Evolutionary conservation across 2,113 vertebrate species (phyloP).

Genomic region (Anas platyrhynchos): DNA sequence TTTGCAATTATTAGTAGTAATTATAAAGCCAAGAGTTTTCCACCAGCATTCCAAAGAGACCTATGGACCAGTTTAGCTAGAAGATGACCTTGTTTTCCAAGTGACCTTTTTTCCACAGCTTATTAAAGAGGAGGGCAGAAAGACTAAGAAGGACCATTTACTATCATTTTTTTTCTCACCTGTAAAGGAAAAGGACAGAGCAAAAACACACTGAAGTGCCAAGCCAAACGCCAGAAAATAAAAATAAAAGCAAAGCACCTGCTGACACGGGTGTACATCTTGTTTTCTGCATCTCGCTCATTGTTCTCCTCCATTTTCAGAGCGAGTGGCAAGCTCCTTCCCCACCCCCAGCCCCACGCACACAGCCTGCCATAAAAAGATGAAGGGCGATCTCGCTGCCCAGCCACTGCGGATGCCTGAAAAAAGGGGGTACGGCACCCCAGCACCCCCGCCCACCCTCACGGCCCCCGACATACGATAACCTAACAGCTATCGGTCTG

Average conservation of each 20-base stretch:
- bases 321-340: not conserved
- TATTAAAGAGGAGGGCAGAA: not conserved
- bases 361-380: not conserved
- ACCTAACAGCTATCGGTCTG: not conserved
- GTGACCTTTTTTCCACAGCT: not conserved
- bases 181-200: not conserved
- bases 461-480: not conserved
- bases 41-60: not conserved
- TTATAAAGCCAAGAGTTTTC: not conserved
- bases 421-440: not conserved
- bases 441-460: not conserved
- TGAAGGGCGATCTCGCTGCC: accelerated
- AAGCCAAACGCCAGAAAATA: not conserved
- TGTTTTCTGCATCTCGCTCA: not conserved
- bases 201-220: not conserved
- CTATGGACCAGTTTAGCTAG: not conserved
- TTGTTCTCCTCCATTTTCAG: conserved; percentile 18
- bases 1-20: not conserved
- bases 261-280: not conserved
- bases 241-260: not conserved
- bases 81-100: conserved; percentile 66
- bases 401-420: not conserved
- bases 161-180: not conserved
- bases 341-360: not conserved
- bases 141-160: not conserved